phyloP scores from a whole-genome alignment of 2,113 vertebrate genomes.

The Spizaetus ornatus region DNA sequence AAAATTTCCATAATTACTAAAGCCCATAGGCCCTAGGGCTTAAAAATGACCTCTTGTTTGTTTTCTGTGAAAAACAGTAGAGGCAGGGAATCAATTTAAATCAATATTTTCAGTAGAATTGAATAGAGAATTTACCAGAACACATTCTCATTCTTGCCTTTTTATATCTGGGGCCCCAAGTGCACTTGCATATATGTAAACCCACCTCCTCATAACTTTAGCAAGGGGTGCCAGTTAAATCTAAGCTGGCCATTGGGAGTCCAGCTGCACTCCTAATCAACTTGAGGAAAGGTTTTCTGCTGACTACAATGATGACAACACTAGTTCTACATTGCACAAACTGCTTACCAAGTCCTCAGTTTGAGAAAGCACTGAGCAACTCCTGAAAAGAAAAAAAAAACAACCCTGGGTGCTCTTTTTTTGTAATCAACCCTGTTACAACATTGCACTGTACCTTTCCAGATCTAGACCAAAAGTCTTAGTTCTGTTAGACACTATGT shows the following conservation, averaged over 20 bases:
- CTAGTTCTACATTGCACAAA: neutral
- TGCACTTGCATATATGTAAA: neutral
- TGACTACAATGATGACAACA: rapidly evolving
- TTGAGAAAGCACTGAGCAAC: neutral
- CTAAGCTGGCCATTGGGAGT: neutral
- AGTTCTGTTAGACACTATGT: neutral
- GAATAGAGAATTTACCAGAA: constrained; percentile 10
- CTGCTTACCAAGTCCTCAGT: neutral
- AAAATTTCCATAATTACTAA: constrained; percentile 13
- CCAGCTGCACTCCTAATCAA: neutral
- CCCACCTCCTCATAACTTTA: neutral
- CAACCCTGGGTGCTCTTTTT: neutral
- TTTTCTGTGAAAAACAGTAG: constrained; percentile 32
- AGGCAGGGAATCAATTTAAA: constrained; percentile 52
- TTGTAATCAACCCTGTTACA: neutral
- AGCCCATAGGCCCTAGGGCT: neutral
- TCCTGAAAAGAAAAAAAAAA: rapidly evolving
- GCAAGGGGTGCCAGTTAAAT: neutral
- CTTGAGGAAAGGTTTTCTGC: neutral
- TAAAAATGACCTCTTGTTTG: constrained; percentile 54
- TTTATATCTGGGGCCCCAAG: neutral
- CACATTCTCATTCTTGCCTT: neutral
- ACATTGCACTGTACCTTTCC: neutral
- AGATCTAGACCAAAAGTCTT: neutral
- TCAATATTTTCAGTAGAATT: constrained; percentile 42